phyloP scores from a whole-genome alignment of 2,888 invertebrate species.

The Luffia ferchaultella region DNA sequence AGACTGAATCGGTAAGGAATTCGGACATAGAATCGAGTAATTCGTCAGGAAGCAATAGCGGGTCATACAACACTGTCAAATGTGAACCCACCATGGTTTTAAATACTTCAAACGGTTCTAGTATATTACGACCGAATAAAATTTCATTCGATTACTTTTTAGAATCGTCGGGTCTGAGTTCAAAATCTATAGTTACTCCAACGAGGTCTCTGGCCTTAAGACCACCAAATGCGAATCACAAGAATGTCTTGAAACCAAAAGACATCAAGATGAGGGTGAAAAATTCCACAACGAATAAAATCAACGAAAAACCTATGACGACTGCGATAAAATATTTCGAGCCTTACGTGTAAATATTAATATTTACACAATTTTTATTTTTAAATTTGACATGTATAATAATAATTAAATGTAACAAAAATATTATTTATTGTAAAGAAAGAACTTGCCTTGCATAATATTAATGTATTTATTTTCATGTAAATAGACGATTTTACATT shows the following conservation, averaged over 20 bases:
- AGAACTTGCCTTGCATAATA: constrained; percentile 63
- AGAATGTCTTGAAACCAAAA: constrained; percentile 78
- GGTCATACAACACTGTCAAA: constrained; percentile 53
- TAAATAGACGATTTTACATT: constrained; percentile 50
- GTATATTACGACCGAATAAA: constrained; percentile 42
- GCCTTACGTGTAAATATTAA: constrained; percentile 44
- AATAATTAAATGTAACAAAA: constrained; percentile 16
- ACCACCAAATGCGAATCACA: constrained; percentile 75
- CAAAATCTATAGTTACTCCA: constrained; percentile 76
- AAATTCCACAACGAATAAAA: constrained; percentile 66
- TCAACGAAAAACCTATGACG: constrained; percentile 63
- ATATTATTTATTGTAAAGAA: constrained; percentile 54
- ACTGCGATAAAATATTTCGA: constrained; percentile 66
- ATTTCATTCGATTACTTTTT: constrained; percentile 77
- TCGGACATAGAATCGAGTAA: constrained; percentile 73
- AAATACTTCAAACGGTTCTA: constrained; percentile 24
- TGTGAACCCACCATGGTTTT: constrained; percentile 49
- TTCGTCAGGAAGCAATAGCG: constrained; percentile 61
- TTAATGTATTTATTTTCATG: constrained; percentile 50
- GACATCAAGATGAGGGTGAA: constrained; percentile 79
- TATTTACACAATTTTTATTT: constrained; percentile 13
- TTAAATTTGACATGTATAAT: neutral
- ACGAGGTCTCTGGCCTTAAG: constrained; percentile 48
- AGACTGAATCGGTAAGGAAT: constrained; percentile 70
- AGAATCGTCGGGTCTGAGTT: constrained; percentile 81